phyloP scores from a whole-genome alignment of 2,888 invertebrate genomes.

The Caenorhabditis wallacei region DNA sequence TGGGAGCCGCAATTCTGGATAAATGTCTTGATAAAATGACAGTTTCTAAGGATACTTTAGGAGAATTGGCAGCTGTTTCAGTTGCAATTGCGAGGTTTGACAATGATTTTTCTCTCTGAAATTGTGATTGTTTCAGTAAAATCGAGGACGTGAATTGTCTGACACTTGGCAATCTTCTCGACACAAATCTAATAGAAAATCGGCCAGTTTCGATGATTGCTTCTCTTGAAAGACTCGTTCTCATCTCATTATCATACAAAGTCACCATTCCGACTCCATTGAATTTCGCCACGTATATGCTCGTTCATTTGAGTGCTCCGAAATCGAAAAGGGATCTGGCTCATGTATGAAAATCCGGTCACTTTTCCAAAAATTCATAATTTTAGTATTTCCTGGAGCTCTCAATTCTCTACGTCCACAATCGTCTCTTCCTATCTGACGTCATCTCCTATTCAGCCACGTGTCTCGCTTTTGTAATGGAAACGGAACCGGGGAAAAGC shows the following conservation, averaged over 20 bases:
- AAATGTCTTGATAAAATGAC: slow-evolving; percentile 41
- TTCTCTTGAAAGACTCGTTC: slow-evolving; percentile 37
- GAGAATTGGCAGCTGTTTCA: slow-evolving; percentile 40
- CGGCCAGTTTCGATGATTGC: neutral
- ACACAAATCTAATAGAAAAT: neutral
- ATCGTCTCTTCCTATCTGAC: slow-evolving; percentile 30
- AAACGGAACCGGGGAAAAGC: neutral
- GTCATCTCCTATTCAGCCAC: slow-evolving; percentile 38
- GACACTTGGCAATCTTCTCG: slow-evolving; percentile 13
- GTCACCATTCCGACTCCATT: slow-evolving; percentile 54
- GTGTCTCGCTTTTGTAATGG: slow-evolving; percentile 35
- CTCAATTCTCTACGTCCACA: slow-evolving; percentile 35
- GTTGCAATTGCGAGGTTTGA: slow-evolving; percentile 42
- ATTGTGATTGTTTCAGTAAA: slow-evolving; percentile 34
- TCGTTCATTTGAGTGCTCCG: slow-evolving; percentile 23
- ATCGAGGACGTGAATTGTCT: slow-evolving; percentile 43
- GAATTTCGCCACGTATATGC: slow-evolving; percentile 41
- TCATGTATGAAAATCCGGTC: slow-evolving; percentile 13
- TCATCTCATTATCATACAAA: slow-evolving; percentile 23
- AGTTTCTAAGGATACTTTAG: slow-evolving; percentile 7
- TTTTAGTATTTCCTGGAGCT: slow-evolving; percentile 48
- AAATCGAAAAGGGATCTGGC: slow-evolving; percentile 16
- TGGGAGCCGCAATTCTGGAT: slow-evolving; percentile 40
- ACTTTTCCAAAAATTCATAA: neutral
- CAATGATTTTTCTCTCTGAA: neutral